Percentiles rank a stretch among this genome's conserved stretches.
phyloP scores from a whole-genome alignment of 2,797 vertebrate species.

The Heterohyrax brucei region DNA sequence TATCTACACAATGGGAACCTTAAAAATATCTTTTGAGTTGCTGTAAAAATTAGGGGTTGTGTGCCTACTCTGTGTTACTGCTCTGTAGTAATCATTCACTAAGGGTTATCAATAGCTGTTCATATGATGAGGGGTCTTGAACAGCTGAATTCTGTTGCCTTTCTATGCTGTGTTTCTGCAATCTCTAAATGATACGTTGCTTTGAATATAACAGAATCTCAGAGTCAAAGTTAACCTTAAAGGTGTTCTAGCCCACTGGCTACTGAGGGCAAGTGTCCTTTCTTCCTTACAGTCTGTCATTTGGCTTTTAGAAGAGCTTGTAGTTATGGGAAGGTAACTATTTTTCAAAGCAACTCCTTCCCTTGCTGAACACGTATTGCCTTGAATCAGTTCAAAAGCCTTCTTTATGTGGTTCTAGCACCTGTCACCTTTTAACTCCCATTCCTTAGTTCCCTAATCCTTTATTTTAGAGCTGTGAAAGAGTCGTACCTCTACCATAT shows the following conservation, averaged over 20 bases:
- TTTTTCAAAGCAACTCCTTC: slow-evolving; percentile 50
- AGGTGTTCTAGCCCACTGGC: not conserved
- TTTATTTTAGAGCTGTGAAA: slow-evolving; percentile 25
- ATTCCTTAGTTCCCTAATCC: not conserved
- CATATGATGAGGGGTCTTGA: not conserved
- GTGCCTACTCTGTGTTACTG: not conserved
- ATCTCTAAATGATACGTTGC: not conserved
- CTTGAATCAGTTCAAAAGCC: not conserved
- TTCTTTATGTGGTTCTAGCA: slow-evolving; percentile 27
- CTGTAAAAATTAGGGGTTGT: not conserved
- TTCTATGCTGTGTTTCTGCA: not conserved
- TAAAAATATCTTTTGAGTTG: not conserved
- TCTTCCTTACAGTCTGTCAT: not conserved
- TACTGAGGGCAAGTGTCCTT: not conserved
- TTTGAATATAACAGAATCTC: not conserved
- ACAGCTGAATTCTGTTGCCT: not conserved
- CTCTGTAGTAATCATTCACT: not conserved
- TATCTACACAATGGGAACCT: not conserved
- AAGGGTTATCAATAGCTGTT: not conserved
- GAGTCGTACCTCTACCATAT: not conserved
- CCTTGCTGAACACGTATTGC: slow-evolving; percentile 32
- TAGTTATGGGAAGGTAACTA: slow-evolving; percentile 15
- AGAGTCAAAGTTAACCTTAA: not conserved
- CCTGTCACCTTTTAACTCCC: not conserved
- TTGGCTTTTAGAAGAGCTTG: not conserved